Evolutionary conservation across 2,797 vertebrate genomes (phyloP).

Genomic region (Neosilurus mollespiculum): DNA sequence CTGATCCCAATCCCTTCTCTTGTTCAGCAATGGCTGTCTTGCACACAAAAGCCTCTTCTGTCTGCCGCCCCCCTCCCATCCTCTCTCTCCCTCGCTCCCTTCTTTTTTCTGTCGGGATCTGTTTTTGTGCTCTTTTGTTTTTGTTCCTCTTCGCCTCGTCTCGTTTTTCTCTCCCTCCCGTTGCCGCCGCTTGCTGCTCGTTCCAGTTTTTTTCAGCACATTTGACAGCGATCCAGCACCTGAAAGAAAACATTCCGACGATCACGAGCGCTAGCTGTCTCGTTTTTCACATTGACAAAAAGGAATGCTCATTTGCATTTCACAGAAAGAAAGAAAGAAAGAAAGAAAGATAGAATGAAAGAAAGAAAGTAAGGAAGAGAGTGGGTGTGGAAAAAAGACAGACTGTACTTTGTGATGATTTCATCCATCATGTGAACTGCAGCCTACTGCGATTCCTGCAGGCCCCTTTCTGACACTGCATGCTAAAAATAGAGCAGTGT

Average conservation of each 20-base stretch:
- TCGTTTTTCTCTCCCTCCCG: constrained; percentile 45
- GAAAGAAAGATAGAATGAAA: constrained; percentile 10
- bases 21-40: constrained; percentile 47
- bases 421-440: constrained; percentile 62
- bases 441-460: constrained; percentile 55
- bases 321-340: constrained; percentile 59
- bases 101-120: constrained; percentile 38
- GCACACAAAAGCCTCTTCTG: constrained; percentile 50
- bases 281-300: constrained; percentile 56
- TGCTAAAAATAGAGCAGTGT: constrained; percentile 60
- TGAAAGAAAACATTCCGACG: constrained; percentile 60
- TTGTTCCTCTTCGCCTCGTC: constrained; percentile 43
- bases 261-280: constrained; percentile 65
- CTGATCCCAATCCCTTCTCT: constrained; percentile 58
- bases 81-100: constrained; percentile 19
- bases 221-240: constrained; percentile 71
- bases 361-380: constrained; percentile 48
- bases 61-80: constrained; percentile 12
- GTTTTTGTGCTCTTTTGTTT: constrained; percentile 44
- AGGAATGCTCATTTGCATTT: constrained; percentile 77
- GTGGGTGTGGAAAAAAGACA: constrained; percentile 33
- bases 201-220: constrained; percentile 49
- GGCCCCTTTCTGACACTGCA: constrained; percentile 48
- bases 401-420: constrained; percentile 56
- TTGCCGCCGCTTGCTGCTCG: constrained; percentile 39